Evolutionary conservation across 2,888 invertebrate genomes (phyloP), one percentile per base, ranked within the genome.

Genomic region (Hybos culiciformis): DNA sequence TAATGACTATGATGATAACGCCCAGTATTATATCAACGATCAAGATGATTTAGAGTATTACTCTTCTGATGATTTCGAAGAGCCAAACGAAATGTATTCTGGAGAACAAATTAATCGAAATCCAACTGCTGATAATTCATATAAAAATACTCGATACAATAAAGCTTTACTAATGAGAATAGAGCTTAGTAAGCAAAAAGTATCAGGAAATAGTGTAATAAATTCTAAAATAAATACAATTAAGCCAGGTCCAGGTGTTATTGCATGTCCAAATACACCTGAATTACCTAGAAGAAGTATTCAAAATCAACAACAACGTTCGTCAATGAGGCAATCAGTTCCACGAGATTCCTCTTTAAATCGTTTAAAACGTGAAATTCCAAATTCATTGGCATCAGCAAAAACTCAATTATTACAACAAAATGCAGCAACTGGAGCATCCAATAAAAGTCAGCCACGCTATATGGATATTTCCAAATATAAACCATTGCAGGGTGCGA

Each of bases 91-190:
- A 46, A n/a, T n/a, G n/a, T n/a, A n/a, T n/a, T n/a, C n/a, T n/a
- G n/a, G n/a, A n/a, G n/a, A n/a, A 26, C 6, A 42, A 45, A 39
- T 17, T 36, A 17, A 44, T 44, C 24, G 37, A 41, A 6, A 34
- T 41, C 8, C 51, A 50, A 61, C 59, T 51, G 44, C 59, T 43
- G 52, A 57, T 7, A 46, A 41, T 6, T 63, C 64, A 41, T 53
- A 73, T 45, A 67, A 70, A 33, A 72, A 70, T 49, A 75, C 76
- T 57, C 74, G 72, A 45, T 78, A 78, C 53, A 90, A 88, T 60
- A 72, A 84, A 50, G 80, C 83, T n/a, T 70, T 77, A 46, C 73
- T 80, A 58, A 67, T 82, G 67, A 68, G 84, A 36, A 63, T 67
- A 42, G 67, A 67, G 43, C 56, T 63, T 7, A 67, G 65, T 50